Percentiles rank a stretch among this genome's conserved stretches.
Evolutionary conservation across 2,888 invertebrate species (phyloP).

Genomic region (Cyclophora albipunctata): DNA sequence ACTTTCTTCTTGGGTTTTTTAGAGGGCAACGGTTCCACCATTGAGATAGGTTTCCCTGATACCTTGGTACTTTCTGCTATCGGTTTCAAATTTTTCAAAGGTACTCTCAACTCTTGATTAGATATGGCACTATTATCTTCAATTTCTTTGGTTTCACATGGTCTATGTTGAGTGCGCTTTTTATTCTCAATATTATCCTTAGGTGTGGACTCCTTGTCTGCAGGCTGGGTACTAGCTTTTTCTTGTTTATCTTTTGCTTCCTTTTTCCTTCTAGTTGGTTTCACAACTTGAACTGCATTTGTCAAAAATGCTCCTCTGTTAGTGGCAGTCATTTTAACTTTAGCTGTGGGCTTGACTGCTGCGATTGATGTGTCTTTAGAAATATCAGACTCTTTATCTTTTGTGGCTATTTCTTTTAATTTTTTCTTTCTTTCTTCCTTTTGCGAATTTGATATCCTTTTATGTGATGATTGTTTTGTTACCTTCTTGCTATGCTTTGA

Average conservation of each 20-base stretch:
- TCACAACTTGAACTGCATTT: slow-evolving; percentile 35
- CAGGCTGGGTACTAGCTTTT: slow-evolving; percentile 3
- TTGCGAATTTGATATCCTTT: slow-evolving; percentile 36
- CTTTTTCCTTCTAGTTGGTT: slow-evolving; percentile 38
- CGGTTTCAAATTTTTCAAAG: slow-evolving; percentile 43
- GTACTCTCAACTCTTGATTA: slow-evolving; percentile 24
- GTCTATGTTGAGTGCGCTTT: slow-evolving; percentile 5
- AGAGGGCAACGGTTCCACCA: slow-evolving; percentile 40
- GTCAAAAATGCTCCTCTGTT: slow-evolving; percentile 76
- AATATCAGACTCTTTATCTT: slow-evolving; percentile 32
- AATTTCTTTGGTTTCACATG: slow-evolving; percentile 9
- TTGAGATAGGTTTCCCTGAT: slow-evolving; percentile 46
- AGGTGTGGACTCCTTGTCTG: slow-evolving; percentile 7
- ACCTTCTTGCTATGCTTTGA: slow-evolving; percentile 32
- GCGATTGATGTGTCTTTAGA: slow-evolving; percentile 23
- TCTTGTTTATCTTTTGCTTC: slow-evolving; percentile 18
- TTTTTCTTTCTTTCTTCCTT: slow-evolving; percentile 67
- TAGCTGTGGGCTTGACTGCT: slow-evolving; percentile 30
- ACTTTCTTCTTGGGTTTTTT: slow-evolving; percentile 47
- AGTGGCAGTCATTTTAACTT: slow-evolving; percentile 65
- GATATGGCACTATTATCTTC: slow-evolving; percentile 4
- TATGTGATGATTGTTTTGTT: slow-evolving; percentile 35
- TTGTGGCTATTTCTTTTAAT: slow-evolving; percentile 66
- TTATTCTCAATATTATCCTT: slow-evolving; percentile 12
- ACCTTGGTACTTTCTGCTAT: slow-evolving; percentile 35